Percentiles rank a stretch among this genome's conserved stretches.
phyloP scores from a whole-genome alignment of 2,113 vertebrate genomes.

The Potamarius usumacintae region DNA sequence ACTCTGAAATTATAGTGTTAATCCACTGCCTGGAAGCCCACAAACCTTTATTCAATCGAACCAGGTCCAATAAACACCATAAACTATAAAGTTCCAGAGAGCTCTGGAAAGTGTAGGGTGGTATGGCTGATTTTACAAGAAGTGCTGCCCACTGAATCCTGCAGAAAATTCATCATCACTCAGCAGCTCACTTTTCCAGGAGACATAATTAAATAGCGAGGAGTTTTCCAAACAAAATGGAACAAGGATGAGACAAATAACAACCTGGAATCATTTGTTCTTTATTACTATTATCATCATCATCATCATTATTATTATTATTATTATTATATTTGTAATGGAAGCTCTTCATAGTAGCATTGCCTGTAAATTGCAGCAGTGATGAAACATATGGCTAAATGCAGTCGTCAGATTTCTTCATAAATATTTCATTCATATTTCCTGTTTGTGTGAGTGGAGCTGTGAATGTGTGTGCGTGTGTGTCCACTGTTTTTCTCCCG shows the following conservation, averaged over 20 bases:
- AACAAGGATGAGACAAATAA: neutral
- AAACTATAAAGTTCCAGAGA: slow-evolving; percentile 75
- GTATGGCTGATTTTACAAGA: slow-evolving; percentile 72
- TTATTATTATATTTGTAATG: neutral
- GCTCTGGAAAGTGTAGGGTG: slow-evolving; percentile 72
- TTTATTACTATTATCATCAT: neutral
- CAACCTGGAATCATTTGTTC: neutral
- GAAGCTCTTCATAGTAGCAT: slow-evolving; percentile 60
- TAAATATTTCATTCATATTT: slow-evolving; percentile 80
- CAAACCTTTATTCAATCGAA: slow-evolving; percentile 60
- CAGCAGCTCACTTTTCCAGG: slow-evolving; percentile 48
- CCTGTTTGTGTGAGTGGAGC: slow-evolving; percentile 62
- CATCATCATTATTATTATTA: neutral
- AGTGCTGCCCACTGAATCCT: slow-evolving; percentile 73
- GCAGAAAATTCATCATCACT: slow-evolving; percentile 65
- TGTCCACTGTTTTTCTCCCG: slow-evolving; percentile 24
- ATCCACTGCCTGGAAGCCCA: slow-evolving; percentile 71
- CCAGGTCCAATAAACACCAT: slow-evolving; percentile 70
- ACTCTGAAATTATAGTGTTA: slow-evolving; percentile 77
- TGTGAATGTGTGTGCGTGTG: slow-evolving; percentile 45
- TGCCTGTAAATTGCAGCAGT: slow-evolving; percentile 69
- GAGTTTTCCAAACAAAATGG: neutral
- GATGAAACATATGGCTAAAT: slow-evolving; percentile 75
- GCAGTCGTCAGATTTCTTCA: slow-evolving; percentile 73
- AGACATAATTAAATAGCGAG: slow-evolving; percentile 23